Conservation (phyloP, 2,888 invertebrate genomes). For the Thysanoteuthis rhombus region DNA sequence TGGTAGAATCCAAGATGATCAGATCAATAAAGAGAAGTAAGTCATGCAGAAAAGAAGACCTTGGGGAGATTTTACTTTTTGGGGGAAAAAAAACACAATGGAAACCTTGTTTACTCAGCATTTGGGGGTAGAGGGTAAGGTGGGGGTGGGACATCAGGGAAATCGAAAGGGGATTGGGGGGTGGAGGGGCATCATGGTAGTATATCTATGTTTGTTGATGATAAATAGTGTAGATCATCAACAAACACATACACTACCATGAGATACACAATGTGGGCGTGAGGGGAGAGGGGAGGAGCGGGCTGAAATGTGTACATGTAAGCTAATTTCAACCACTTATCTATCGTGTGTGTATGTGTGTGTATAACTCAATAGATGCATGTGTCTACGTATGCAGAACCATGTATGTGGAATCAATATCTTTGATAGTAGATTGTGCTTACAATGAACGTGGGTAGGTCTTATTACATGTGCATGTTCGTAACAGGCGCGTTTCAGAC, state of each 20-base stretch:
- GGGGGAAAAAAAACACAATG: not conserved
- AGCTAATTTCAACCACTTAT: not conserved
- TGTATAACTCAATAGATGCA: no score
- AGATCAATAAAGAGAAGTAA: not conserved
- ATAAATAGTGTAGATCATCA: no score
- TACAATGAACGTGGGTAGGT: no score
- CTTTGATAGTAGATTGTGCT: no score
- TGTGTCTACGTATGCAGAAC: no score
- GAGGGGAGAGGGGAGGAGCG: not conserved
- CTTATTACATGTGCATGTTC: no score
- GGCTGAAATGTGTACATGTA: not conserved
- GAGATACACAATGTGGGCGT: not conserved
- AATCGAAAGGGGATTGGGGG: no score
- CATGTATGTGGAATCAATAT: no score
- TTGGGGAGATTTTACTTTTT: not conserved
- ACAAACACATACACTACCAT: no score
- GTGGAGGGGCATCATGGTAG: not conserved
- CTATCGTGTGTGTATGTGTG: not conserved
- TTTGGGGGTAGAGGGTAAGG: not conserved
- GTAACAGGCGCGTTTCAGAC: no score
- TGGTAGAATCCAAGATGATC: not conserved
- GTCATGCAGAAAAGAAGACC: not conserved
- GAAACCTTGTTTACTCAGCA: not conserved
- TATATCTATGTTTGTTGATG: not conserved
- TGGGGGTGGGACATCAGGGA: no score